phyloP scores from a whole-genome alignment of 1,140 invertebrate species.

The Cotesia typhae region DNA sequence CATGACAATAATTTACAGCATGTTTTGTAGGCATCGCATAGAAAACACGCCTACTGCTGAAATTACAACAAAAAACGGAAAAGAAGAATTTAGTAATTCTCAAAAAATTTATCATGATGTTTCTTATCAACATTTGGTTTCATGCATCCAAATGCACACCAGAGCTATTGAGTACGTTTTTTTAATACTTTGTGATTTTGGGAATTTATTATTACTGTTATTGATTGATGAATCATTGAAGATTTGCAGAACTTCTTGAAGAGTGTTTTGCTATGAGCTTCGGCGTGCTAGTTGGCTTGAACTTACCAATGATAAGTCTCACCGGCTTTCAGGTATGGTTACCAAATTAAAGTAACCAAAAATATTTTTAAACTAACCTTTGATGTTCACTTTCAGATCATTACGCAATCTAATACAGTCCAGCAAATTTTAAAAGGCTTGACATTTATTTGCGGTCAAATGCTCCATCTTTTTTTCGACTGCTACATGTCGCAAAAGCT shows the following conservation, averaged over 20 bases:
- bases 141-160: slow-evolving; percentile 2
- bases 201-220: background rate
- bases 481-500: slow-evolving; percentile 14
- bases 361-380: too few relatives aligned
- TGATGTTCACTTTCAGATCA: background rate
- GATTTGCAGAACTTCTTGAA: background rate
- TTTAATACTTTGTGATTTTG: background rate
- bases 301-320: background rate
- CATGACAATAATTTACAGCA: too few relatives aligned
- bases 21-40: background rate
- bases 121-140: background rate
- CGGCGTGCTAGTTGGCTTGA: background rate
- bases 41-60: too few relatives aligned
- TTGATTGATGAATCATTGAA: background rate
- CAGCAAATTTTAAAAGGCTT: background rate
- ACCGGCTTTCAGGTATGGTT: background rate
- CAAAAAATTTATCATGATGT: background rate
- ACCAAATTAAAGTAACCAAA: background rate
- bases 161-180: slow-evolving; percentile 2
- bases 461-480: slow-evolving; percentile 11
- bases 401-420: background rate
- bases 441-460: background rate
- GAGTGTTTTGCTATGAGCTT: background rate
- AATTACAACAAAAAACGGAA: background rate
- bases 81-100: background rate